These are phyloP conservation scores for Etheostoma cragini DNA, from an alignment of 2,113 vertebrate genomes.

Conservation along the genomic window DNA sequence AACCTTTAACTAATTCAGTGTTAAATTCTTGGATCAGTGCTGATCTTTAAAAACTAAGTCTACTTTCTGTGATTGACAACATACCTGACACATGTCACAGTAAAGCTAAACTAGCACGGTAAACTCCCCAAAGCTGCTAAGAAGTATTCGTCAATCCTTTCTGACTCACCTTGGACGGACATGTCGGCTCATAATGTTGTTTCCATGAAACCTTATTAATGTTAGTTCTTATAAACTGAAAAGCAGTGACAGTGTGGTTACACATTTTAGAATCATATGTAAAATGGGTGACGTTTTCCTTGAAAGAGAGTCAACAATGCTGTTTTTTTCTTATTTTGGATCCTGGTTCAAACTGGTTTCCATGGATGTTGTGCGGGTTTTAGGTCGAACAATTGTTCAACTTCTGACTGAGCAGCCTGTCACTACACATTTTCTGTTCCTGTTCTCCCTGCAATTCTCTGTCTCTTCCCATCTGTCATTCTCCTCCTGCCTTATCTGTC, in stretches of 20 bases:
- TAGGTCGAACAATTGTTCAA: conserved; percentile 58
- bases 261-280: neutral
- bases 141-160: conserved; percentile 31
- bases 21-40: neutral
- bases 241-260: neutral
- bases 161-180: conserved; percentile 45
- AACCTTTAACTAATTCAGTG: conserved; percentile 12
- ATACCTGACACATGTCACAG: conserved; percentile 44
- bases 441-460: conserved; percentile 51
- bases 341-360: conserved; percentile 56
- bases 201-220: conserved; percentile 16
- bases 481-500: conserved; percentile 60
- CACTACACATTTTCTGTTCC: conserved; percentile 74
- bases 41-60: neutral
- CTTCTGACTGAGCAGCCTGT: conserved; percentile 71
- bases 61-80: conserved; percentile 35
- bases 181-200: conserved; percentile 25
- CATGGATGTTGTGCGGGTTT: conserved; percentile 52
- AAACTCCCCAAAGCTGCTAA: conserved; percentile 39
- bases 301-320: neutral
- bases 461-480: conserved; percentile 75
- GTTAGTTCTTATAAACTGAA: neutral
- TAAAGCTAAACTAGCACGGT: conserved; percentile 29
- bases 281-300: neutral
- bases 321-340: conserved; percentile 1